Evolutionary conservation across 2,113 vertebrate genomes (phyloP), one percentile per base, ranked within the genome.

Genomic region (Eidolon helvum): DNA sequence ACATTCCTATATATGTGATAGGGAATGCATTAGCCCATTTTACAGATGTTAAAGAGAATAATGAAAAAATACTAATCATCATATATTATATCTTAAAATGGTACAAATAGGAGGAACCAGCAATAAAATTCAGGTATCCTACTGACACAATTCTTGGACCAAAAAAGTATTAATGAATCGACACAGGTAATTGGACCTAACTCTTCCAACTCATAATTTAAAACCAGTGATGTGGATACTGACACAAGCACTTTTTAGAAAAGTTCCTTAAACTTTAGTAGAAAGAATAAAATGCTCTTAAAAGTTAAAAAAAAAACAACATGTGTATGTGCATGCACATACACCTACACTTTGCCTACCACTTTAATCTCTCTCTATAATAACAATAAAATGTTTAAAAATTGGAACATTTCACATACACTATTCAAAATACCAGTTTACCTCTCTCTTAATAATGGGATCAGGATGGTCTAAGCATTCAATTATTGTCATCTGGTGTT

Each of bases 401-500:
- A 55, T 38, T 71, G 4, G 61, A 91, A 90, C 53, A 86, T 57
- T 97, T 92, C 91, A 95, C 9, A 69, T 79, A 89, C 3, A 21
- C 4, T 91, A 26, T 55, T 96, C 38, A 97, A 80, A 98, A 97
- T 45, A 91, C 48, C 79, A 97, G 93, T 98, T 98, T 95, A 99
- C 99, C 99, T 99, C 99, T 98, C 99, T 99, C 98, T 99, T 99
- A 97, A 99, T 99, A 98, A 99, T 99, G 87, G 99, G 99, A 98
- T 99, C 99, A 10, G 99, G 98, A 94, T 99, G 99, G 96, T 99
- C 99, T 40, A 99, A 98, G 98, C 99, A 99, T 97, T 99, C 99
- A 91, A 99, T 99, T 97, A 99, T 99, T 97, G 99, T 99, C 99
- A 99, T 99, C 97, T 99, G 99, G 98, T 99, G 99, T 94, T 99